A percentile compares a stretch with the other conserved stretches of the same genome.
Evolutionary conservation across 2,797 vertebrate species (phyloP).

Genomic region (Bradypodion pumilum): DNA sequence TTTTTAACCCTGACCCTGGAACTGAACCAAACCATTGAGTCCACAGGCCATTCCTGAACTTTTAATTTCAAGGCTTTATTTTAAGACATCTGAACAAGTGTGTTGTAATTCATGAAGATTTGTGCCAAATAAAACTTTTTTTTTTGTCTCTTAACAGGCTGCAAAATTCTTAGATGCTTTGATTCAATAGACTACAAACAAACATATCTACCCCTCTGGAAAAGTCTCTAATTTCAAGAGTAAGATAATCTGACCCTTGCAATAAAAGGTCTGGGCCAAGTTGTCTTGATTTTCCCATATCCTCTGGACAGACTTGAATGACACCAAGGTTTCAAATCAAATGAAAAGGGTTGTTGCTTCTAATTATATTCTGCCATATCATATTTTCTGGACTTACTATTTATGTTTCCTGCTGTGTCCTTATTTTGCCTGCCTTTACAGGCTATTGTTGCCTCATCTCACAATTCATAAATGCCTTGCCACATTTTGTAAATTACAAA

Average conservation of each 20-base stretch:
- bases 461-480: not conserved
- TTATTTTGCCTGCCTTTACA: not conserved
- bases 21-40: not conserved
- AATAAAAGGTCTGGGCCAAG: not conserved
- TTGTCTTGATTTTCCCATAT: too few species aligned
- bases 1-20: not conserved
- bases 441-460: not conserved
- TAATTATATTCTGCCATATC: not conserved
- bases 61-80: not conserved
- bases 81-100: too few species aligned
- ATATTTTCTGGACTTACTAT: not conserved
- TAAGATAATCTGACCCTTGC: not conserved
- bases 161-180: too few species aligned
- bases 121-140: too few species aligned
- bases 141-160: too few species aligned
- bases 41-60: too few species aligned
- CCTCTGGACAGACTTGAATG: not conserved
- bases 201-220: too few species aligned
- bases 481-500: not conserved
- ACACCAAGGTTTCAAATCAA: not conserved
- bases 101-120: too few species aligned
- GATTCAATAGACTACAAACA: too few species aligned
- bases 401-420: not conserved
- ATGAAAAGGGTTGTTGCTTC: not conserved
- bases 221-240: too few species aligned